Evolutionary conservation across 2,113 vertebrate species (phyloP).

Genomic region (Mobula hypostoma): DNA sequence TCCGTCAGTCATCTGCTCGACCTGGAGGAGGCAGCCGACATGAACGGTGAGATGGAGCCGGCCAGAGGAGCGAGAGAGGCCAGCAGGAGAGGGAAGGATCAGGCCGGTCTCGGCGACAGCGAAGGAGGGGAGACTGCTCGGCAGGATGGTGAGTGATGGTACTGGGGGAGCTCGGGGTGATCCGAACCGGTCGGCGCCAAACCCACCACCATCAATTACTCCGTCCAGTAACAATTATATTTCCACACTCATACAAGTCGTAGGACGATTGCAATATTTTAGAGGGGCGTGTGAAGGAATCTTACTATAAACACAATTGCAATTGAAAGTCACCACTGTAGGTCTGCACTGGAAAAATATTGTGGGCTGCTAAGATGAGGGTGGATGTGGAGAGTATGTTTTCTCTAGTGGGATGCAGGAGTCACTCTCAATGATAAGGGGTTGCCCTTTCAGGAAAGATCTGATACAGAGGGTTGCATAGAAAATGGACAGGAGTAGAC

Average conservation of each 20-base stretch:
- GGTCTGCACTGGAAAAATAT: background rate
- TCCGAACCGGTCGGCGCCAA: background rate
- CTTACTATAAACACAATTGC: background rate
- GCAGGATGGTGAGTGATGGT: conserved; percentile 59
- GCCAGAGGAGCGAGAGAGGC: conserved; percentile 48
- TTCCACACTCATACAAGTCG: too few species aligned
- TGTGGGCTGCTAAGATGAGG: too few species aligned
- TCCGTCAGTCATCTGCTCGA: conserved; percentile 69
- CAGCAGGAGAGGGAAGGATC: conserved; percentile 53
- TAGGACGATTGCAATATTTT: too few species aligned
- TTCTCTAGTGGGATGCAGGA: too few species aligned
- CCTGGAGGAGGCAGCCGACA: conserved; percentile 60
- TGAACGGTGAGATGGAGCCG: conserved; percentile 51
- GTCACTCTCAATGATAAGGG: too few species aligned
- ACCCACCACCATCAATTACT: background rate
- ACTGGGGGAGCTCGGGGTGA: background rate
- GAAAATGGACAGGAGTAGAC: too few species aligned
- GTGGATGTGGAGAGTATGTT: too few species aligned
- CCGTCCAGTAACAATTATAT: background rate
- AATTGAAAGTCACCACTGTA: background rate
- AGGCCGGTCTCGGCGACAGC: conserved; percentile 56
- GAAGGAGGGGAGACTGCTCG: conserved; percentile 66
- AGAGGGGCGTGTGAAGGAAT: background rate
- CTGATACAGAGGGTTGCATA: too few species aligned
- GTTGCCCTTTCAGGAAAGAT: too few species aligned